Evolutionary conservation across 1,140 invertebrate genomes (phyloP), one percentile per base, ranked within the genome.

Genomic region (Procambarus clarkii): DNA sequence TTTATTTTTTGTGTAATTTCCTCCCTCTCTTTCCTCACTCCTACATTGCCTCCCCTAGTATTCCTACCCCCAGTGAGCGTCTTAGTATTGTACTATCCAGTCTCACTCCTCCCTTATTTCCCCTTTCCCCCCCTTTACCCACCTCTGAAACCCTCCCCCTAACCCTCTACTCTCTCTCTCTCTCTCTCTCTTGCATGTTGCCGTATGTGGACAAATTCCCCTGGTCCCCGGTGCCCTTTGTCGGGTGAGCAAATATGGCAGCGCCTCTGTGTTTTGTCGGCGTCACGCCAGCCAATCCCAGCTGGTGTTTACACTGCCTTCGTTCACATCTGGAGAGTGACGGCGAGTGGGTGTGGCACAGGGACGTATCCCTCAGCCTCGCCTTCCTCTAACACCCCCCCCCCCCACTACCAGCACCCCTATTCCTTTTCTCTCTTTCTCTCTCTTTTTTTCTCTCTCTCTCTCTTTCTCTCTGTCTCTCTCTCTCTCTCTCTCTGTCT

Each of bases 241-340:
- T 74, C 69, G n/a, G 7, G 69, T n/a, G 69, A 74, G 69, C 69
- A 74, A 74, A 74, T 74, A 74, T 74, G 69, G 69, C n/a, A 34
- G 13, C 69, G 69, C 69, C 69, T 74, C 69, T 74, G 69, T 74
- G 69, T 74, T 74, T 74, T 74, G 69, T 74, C 69, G 69, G 69
- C n/a, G n/a, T n/a, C n/a, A n/a, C n/a, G 69, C n/a, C n/a, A 34
- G 69, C 69, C 21, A 74, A 24, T 34, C 69, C 69, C 69, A 21
- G n/a, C 69, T 15, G 13, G n/a, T 74, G 69, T 74, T 74, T 74
- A 74, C 69, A 13, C n/a, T 34, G 45, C 78, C 78, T 79, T 34
- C 78, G 78, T 50, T 79, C 50, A 24, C 44, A n/a, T 79, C 78
- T 93, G 92, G 34, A 92, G 85, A 69, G 54, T 60, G 54, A 44